Conservation (phyloP, 2,888 invertebrate species). For the Caenorhabditis imperialis region DNA sequence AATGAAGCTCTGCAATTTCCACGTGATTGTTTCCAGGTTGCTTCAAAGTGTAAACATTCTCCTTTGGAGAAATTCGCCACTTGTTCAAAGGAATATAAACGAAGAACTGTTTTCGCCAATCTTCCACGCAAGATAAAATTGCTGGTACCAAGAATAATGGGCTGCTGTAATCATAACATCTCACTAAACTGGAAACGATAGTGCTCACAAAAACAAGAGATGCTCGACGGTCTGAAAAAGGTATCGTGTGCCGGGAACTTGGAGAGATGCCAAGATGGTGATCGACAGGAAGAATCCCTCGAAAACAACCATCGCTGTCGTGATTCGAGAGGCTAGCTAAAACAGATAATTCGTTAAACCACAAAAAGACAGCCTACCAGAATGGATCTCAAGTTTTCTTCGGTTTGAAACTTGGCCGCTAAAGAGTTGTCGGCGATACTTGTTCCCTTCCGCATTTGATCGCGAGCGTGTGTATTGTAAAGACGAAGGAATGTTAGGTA, state of each 20-base stretch:
- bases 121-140: constrained; percentile 9
- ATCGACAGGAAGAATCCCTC: too few species aligned
- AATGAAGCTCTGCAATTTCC: constrained; percentile 1
- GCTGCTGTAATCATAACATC: constrained; percentile 37
- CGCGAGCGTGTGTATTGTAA: constrained; percentile 17
- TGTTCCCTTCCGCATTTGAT: constrained; percentile 15
- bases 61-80: not conserved
- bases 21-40: not conserved
- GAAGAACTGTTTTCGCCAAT: constrained; percentile 27
- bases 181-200: too few species aligned
- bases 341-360: too few species aligned
- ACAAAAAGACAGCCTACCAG: constrained; percentile 15
- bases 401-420: constrained; percentile 45
- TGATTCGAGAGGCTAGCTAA: too few species aligned
- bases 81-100: not conserved
- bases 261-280: too few species aligned
- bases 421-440: constrained; percentile 29
- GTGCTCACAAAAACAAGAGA: too few species aligned
- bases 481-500: constrained; percentile 17
- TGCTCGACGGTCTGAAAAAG: too few species aligned
- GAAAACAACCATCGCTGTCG: too few species aligned
- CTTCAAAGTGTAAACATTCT: not conserved
- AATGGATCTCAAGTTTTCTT: constrained; percentile 37
- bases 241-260: too few species aligned
- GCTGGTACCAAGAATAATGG: constrained; percentile 27